These are phyloP conservation scores for Cryptotermes secundus DNA, from an alignment of 1,140 invertebrate genomes.

Conservation along the genomic window DNA sequence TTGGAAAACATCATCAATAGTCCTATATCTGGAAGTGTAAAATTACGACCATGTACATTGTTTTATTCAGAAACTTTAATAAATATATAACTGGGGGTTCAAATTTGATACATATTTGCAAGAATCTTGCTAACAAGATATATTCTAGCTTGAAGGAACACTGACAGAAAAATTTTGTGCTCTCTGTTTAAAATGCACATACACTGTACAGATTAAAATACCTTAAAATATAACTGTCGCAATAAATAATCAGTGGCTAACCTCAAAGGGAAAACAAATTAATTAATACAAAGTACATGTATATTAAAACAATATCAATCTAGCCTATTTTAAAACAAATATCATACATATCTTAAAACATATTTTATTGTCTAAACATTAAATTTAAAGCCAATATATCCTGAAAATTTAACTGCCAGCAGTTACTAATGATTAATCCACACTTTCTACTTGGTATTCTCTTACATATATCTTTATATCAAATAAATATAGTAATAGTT, in stretches of 20 bases:
- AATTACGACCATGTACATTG: background rate
- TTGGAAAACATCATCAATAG: background rate
- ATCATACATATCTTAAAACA: background rate
- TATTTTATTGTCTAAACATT: background rate
- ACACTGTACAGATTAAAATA: background rate
- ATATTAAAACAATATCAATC: background rate
- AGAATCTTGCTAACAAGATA: background rate
- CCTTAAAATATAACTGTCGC: background rate
- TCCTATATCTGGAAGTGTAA: background rate
- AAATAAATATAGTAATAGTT: background rate
- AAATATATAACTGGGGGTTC: background rate
- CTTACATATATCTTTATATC: background rate
- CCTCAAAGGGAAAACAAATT: background rate
- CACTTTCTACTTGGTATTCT: background rate
- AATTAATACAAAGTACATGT: background rate
- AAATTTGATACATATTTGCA: background rate
- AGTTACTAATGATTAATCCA: background rate
- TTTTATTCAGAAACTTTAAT: background rate
- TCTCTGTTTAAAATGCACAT: background rate
- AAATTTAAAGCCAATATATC: background rate
- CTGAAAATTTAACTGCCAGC: background rate
- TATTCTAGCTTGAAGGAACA: background rate
- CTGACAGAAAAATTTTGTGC: background rate
- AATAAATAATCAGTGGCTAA: background rate
- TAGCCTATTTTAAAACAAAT: background rate